These are phyloP conservation scores for Bufo bufo DNA, from an alignment of 2,113 vertebrate genomes.

Conservation along the genomic window DNA sequence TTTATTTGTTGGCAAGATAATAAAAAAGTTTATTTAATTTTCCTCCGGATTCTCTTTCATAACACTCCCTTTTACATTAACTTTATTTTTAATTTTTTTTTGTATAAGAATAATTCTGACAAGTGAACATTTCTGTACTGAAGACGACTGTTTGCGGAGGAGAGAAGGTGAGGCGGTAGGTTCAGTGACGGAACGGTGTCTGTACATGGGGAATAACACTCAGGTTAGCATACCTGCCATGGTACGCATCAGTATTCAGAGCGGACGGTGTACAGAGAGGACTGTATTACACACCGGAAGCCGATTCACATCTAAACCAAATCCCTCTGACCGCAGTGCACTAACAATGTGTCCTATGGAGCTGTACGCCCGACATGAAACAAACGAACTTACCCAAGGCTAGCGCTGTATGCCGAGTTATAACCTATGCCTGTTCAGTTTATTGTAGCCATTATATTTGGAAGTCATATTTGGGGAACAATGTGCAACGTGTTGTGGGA, in stretches of 20 bases:
- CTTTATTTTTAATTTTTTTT: conserved; percentile 62
- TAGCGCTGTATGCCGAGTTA: not conserved
- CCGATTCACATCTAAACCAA: conserved; percentile 12
- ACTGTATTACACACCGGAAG: conserved; percentile 3
- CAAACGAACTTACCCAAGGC: not conserved
- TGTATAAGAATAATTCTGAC: conserved; percentile 71
- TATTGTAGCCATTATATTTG: conserved; percentile 1
- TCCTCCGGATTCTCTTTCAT: conserved; percentile 61
- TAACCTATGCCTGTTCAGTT: not conserved
- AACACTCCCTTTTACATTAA: conserved; percentile 66
- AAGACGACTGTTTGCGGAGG: conserved; percentile 35
- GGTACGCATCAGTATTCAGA: conserved; percentile 3
- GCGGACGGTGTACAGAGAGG: conserved; percentile 16
- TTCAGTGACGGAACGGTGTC: not conserved
- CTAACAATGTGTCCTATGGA: not conserved
- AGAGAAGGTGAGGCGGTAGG: not conserved
- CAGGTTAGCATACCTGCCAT: conserved; percentile 9
- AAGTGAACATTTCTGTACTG: conserved; percentile 54
- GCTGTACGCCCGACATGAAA: not conserved
- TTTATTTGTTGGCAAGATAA: conserved; percentile 67
- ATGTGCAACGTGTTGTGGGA: conserved; percentile 16
- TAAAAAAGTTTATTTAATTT: conserved; percentile 70
- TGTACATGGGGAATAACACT: not conserved
- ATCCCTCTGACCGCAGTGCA: conserved; percentile 6
- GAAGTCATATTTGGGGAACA: not conserved